Evolutionary conservation across 2,888 invertebrate genomes (phyloP), one percentile per base, ranked within the genome.

Genomic region (Stratiomys singularior): DNA sequence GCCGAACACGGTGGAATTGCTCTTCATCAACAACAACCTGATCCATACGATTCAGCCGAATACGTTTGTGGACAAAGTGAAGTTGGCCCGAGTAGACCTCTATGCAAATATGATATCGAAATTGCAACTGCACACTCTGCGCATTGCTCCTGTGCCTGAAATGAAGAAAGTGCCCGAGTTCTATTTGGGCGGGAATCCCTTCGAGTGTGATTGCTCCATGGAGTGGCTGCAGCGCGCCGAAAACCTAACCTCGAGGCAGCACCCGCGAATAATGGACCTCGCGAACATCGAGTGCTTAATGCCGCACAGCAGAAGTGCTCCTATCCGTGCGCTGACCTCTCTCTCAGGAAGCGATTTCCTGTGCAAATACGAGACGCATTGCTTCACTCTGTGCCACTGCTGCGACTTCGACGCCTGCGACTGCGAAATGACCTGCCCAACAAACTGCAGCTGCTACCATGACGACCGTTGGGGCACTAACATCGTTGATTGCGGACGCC

Each of bases 341-440:
- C 92, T 96, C 44, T 92, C 92, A 82, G 90, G 94, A 77, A 91
- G 94, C 81, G 95, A 96, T 87, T 97, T 97, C 88, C 90, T 97
- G 83, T 97, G 97, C 88, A 93, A 93, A 83, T 97, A 97, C 89
- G 94, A 95, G 85, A 93, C 94, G 76, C 96, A 97, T 88, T 98
- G 98, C 88, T 97, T 97, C 87, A 94, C 96, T 56, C 90, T 96
- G 72, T 98, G 98, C 88, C 96, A 96, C 86, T 98, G 98, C 88
- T 98, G 98, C 88, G 97, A 97, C 86, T 97, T 96, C 86, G 96
- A 96, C 85, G 95, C 95, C 80, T 98, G 98, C 88, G 97, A 97
- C 88, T 98, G 98, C 88, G 96, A 97, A 89, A 96, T 97, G 94
- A 96, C 95, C 81, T 98, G 98, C 85, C 98, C 98, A 44, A 91